phyloP scores from a whole-genome alignment of 1,140 invertebrate genomes.

The Heterodera carotae region DNA sequence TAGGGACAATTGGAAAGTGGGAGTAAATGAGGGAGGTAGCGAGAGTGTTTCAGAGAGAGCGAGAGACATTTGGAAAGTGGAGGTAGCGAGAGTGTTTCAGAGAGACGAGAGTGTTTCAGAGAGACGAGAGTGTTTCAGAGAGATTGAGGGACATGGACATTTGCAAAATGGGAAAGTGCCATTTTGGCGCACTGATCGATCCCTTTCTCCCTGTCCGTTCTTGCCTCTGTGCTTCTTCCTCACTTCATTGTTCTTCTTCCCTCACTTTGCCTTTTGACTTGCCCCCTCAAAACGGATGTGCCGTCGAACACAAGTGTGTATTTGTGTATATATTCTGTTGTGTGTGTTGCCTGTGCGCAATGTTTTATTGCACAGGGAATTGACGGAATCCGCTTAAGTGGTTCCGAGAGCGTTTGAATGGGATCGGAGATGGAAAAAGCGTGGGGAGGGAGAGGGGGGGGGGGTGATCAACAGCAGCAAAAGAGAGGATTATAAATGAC shows the following conservation, averaged over 20 bases:
- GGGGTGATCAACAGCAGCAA: background rate
- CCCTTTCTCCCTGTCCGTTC: constrained; percentile 10
- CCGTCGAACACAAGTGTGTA: background rate
- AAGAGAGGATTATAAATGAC: background rate
- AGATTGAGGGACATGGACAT: no score
- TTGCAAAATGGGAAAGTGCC: no score
- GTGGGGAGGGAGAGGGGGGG: background rate
- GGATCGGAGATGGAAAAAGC: background rate
- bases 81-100: no score
- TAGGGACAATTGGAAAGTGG: background rate
- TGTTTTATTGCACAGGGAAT: background rate
- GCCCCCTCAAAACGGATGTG: background rate
- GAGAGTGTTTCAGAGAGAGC: no score
- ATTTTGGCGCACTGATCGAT: background rate
- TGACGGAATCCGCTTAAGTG: constrained; percentile 1
- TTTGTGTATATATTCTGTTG: no score
- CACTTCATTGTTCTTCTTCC: background rate
- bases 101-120: no score
- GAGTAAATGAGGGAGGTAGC: no score
- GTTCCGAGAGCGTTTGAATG: constrained; percentile 2
- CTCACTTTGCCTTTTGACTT: background rate
- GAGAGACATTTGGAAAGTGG: no score
- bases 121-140: no score
- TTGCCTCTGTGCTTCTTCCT: background rate
- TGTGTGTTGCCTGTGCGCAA: background rate